phyloP scores from a whole-genome alignment of 37 sponge, comb jelly and placozoan species.

The Axinella damicornis region DNA sequence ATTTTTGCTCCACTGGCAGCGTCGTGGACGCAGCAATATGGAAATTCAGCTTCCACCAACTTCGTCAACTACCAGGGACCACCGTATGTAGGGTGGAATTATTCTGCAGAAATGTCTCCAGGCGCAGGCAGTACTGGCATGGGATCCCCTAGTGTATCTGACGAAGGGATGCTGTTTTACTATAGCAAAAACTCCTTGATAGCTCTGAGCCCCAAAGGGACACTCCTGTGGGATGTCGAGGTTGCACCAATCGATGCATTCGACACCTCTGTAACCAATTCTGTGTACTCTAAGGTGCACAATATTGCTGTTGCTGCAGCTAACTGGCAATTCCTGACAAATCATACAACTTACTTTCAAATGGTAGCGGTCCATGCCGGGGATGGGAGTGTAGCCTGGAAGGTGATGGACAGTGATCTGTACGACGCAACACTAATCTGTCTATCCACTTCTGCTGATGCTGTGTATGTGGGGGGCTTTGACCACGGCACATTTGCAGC shows the following conservation, averaged over 20 bases:
- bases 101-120: background rate
- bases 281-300: background rate
- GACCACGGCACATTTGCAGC: constrained; percentile 23
- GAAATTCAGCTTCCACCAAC: constrained; percentile 28
- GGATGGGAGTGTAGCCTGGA: constrained; percentile 26
- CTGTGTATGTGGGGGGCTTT: constrained; percentile 8
- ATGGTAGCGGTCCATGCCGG: constrained; percentile 14
- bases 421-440: constrained; percentile 8
- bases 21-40: constrained; percentile 39
- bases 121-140: too few species aligned
- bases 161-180: constrained; percentile 5
- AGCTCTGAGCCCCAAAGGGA: constrained; percentile 20
- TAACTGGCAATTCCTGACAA: constrained; percentile 12
- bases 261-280: constrained; percentile 19
- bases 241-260: constrained; percentile 15
- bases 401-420: background rate
- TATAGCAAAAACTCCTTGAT: background rate
- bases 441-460: background rate
- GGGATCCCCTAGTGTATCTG: constrained; percentile 26
- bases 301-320: constrained; percentile 16
- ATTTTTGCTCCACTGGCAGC: too few species aligned
- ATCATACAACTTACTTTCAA: constrained; percentile 11
- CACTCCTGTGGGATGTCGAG: constrained; percentile 20
- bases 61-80: background rate
- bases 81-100: constrained; percentile 26